Evolutionary conservation across 2,888 invertebrate genomes (phyloP), one percentile per base, ranked within the genome.

Genomic region (Xestia ashworthii): DNA sequence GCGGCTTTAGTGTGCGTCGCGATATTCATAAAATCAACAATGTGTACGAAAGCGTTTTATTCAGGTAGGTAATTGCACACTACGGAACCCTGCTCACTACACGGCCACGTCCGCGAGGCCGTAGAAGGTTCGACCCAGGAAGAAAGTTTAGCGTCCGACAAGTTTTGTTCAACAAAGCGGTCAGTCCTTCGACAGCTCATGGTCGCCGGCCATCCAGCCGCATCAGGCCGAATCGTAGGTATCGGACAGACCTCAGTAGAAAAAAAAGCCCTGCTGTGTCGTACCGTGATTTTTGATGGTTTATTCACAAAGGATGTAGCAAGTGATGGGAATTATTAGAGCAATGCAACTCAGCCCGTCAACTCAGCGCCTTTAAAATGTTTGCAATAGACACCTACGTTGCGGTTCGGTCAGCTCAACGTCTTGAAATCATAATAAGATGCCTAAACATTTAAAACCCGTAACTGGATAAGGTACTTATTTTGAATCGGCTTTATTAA

Each of bases 401-500:
- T 25, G 25, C 25, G 25, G 14, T 58, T 58, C 14, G 14, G 5
- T 25, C 25, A 25, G 5, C 25, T 25, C 25, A 58, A 58, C 5
- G 12, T 12, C 16, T 32, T 25, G 5, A 32, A 38, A 25, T 58
- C 11, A 25, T 44, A 44, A 44, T 48, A 32, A 16, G 22, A 19
- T 16, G 41, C n/a, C 11, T 3, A 0, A 8, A 55, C 38, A 75
- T 25, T 58, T 22, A 41, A 74, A 66, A 41, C 16, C 32, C 16
- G 22, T 22, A 60, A 12, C 6, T 41, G 73, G 4, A 38, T 62
- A n/a, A n/a, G n/a, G n/a, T 19, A 62, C 62, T 38, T 19, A 62
- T 62, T 5, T 41, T 50, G n/a, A 38, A 44, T 66, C 22, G 3
- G 12, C 25, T 38, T 48, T 67, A 76, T 38, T 76, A 62, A 76